Conservation (phyloP, 2,797 vertebrate genomes). For the Aulostomus chinensis region DNA sequence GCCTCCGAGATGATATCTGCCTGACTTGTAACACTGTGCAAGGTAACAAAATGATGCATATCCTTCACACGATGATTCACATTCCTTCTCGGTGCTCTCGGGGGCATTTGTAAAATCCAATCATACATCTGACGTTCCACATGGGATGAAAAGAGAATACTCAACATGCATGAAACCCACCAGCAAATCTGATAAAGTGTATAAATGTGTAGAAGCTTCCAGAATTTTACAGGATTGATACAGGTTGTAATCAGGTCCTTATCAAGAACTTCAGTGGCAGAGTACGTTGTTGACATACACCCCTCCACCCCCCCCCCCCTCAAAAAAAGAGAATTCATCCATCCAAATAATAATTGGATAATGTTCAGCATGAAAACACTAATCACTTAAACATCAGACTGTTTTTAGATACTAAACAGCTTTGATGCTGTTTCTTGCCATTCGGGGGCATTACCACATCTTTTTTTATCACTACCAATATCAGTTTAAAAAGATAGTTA, state of each 20-base stretch:
- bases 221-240: constrained; percentile 5
- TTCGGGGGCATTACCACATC: constrained; percentile 12
- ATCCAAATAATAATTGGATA: constrained; percentile 48
- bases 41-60: constrained; percentile 33
- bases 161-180: constrained; percentile 53
- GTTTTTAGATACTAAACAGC: constrained; percentile 18
- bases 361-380: constrained; percentile 37
- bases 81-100: constrained; percentile 37
- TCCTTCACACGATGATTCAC: constrained; percentile 40
- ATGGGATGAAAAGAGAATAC: constrained; percentile 53
- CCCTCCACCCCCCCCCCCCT: too few relatives aligned
- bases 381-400: constrained; percentile 24
- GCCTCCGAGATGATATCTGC: constrained; percentile 41
- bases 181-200: constrained; percentile 61
- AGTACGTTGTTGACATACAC: constrained; percentile 23
- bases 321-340: constrained; percentile 34
- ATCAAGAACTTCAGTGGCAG: constrained; percentile 32
- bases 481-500: too few relatives aligned
- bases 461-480: constrained; percentile 9
- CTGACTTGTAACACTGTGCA: constrained; percentile 21
- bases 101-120: constrained; percentile 62
- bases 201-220: constrained; percentile 43
- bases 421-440: constrained; percentile 43
- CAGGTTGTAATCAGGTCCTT: constrained; percentile 40
- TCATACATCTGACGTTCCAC: constrained; percentile 63